Percentiles rank a stretch among this genome's conserved stretches.
Conservation (phyloP, 2,797 vertebrate genomes). For the Cuculus canorus region DNA sequence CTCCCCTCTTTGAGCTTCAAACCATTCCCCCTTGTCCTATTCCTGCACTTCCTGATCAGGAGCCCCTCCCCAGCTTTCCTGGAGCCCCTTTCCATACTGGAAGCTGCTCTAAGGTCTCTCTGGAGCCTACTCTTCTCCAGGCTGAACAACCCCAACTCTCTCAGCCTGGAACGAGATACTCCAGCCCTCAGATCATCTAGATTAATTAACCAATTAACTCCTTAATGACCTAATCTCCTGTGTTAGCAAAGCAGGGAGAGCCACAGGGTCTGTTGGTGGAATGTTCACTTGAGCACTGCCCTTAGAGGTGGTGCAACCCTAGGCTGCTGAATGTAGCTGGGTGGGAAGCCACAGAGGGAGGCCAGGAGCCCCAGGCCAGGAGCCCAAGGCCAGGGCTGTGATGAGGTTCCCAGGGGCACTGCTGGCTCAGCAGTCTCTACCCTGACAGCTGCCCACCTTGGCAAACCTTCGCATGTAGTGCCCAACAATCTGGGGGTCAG, state of each 20-base stretch:
- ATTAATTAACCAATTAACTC: not conserved
- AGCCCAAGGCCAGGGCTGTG: not conserved
- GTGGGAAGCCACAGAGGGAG: not conserved
- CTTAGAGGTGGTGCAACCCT: not conserved
- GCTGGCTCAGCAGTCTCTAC: not conserved
- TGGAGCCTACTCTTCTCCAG: too few relatives aligned
- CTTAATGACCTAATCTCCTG: not conserved
- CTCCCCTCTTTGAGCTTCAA: too few relatives aligned
- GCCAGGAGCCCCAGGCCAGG: not conserved
- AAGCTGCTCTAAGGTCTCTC: too few relatives aligned
- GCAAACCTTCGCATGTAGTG: slow-evolving; percentile 98
- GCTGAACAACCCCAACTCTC: too few relatives aligned
- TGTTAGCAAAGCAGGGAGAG: not conserved
- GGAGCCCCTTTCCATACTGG: too few relatives aligned
- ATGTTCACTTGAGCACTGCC: fast-evolving
- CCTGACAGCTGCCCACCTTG: slow-evolving; percentile 81
- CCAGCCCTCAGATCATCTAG: not conserved
- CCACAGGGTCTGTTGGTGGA: not conserved
- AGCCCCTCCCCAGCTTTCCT: too few relatives aligned
- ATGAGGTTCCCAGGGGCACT: not conserved
- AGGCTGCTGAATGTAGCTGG: too few relatives aligned
- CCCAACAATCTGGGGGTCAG: slow-evolving; percentile 95
- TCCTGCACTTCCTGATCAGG: too few relatives aligned
- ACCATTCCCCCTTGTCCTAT: too few relatives aligned
- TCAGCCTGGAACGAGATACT: too few relatives aligned